These are phyloP conservation scores for Lamellibrachia luymesi DNA, from an alignment of 1,140 invertebrate genomes.

Conservation along the genomic window DNA sequence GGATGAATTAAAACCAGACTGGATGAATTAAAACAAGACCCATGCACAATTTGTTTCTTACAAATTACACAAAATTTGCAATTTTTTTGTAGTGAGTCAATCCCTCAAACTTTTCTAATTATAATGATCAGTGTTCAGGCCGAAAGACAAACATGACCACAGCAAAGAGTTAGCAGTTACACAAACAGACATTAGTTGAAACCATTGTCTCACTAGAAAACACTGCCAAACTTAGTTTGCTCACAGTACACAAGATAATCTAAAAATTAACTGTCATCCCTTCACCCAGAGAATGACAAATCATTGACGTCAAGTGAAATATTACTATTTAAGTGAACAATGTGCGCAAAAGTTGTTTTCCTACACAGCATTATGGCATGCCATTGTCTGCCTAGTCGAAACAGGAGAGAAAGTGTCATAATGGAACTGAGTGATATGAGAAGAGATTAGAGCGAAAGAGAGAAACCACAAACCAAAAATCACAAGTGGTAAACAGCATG, in stretches of 20 bases:
- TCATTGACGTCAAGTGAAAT: not conserved
- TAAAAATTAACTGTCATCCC: not conserved
- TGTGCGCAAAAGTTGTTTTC: not conserved
- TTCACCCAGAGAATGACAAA: not conserved
- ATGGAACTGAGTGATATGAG: not conserved
- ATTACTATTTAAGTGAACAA: not conserved
- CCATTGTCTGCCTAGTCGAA: not conserved
- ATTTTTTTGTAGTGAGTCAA: too few species aligned
- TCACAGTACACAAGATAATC: not conserved
- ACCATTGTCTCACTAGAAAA: too few species aligned
- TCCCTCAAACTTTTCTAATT: too few species aligned
- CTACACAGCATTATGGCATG: not conserved
- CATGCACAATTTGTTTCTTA: too few species aligned
- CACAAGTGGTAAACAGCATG: not conserved
- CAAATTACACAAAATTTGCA: too few species aligned
- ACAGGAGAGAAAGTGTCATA: not conserved
- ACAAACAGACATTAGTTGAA: too few species aligned
- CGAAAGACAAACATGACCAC: too few species aligned
- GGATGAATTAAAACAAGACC: too few species aligned
- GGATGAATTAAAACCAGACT: too few species aligned
- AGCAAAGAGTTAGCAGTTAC: too few species aligned
- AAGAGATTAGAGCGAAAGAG: not conserved
- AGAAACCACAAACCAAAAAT: not conserved
- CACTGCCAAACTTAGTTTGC: too few species aligned
- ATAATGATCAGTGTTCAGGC: too few species aligned